Evolutionary conservation across 2,888 invertebrate species (phyloP).

Genomic region (Muscina levida): DNA sequence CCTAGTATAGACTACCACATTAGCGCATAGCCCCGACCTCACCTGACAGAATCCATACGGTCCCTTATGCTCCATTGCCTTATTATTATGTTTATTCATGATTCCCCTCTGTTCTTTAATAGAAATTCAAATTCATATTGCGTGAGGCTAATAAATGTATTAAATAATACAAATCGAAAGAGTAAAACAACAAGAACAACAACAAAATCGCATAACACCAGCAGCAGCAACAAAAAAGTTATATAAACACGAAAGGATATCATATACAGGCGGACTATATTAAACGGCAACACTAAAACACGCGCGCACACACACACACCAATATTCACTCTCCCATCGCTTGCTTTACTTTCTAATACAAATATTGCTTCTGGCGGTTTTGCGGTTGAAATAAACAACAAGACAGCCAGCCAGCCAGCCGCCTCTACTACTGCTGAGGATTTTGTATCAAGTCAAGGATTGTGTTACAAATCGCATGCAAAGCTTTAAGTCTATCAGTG

Average conservation of each 20-base stretch:
- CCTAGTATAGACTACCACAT: no score
- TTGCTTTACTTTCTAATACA: neutral
- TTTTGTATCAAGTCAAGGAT: constrained; percentile 23
- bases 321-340: neutral
- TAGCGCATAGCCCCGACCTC: no score
- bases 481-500: neutral
- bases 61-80: no score
- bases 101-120: neutral
- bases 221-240: constrained; percentile 27
- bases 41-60: no score
- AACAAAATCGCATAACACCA: neutral
- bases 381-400: constrained; percentile 7
- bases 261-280: constrained; percentile 17
- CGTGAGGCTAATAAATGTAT: constrained; percentile 26
- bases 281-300: neutral
- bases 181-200: neutral
- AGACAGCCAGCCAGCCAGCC: neutral
- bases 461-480: neutral
- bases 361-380: constrained; percentile 21
- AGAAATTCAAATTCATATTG: constrained; percentile 8
- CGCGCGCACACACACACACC: neutral
- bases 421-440: neutral
- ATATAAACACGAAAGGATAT: constrained; percentile 40
- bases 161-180: no score
- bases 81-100: constrained; percentile 25